Percentiles rank a stretch among this genome's conserved stretches.
phyloP scores from a whole-genome alignment of 1,140 invertebrate species.

The Drosophila parvula region DNA sequence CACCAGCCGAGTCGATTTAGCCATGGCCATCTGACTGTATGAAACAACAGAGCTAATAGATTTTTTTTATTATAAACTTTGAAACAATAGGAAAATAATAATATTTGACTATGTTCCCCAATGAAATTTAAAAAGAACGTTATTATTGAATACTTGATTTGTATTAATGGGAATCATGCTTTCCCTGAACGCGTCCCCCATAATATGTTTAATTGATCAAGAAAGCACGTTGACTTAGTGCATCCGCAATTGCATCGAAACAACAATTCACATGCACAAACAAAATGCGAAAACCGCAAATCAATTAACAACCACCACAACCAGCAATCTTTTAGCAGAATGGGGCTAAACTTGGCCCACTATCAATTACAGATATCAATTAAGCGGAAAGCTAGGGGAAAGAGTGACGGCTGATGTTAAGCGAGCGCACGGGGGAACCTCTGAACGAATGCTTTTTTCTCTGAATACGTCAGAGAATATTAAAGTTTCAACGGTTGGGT shows the following conservation, averaged over 20 bases:
- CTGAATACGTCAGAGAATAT: not conserved
- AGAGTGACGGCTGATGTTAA: conserved; percentile 1
- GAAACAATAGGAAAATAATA: not conserved
- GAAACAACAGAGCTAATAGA: no score
- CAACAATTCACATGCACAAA: conserved; percentile 3
- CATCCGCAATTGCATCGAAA: not conserved
- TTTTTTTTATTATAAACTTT: no score
- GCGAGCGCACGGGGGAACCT: not conserved
- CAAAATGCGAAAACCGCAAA: conserved; percentile 57
- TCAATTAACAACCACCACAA: conserved; percentile 56
- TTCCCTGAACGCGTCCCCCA: not conserved
- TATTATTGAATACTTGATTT: not conserved
- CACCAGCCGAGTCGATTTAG: no score
- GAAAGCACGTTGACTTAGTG: conserved; percentile 1
- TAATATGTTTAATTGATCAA: conserved; percentile 1
- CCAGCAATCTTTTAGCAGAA: not conserved
- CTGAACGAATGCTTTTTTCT: not conserved
- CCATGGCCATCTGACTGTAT: no score
- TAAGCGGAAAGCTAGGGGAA: conserved; percentile 2
- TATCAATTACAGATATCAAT: conserved; percentile 45
- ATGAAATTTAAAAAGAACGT: not conserved
- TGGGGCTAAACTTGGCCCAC: conserved; percentile 5
- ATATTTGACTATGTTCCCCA: not conserved
- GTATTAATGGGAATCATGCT: not conserved
- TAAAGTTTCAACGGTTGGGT: not conserved